A percentile compares a stretch with the other conserved stretches of the same genome.
Evolutionary conservation across 2,797 vertebrate species (phyloP).

Genomic region (Periophthalmus magnuspinnatus): DNA sequence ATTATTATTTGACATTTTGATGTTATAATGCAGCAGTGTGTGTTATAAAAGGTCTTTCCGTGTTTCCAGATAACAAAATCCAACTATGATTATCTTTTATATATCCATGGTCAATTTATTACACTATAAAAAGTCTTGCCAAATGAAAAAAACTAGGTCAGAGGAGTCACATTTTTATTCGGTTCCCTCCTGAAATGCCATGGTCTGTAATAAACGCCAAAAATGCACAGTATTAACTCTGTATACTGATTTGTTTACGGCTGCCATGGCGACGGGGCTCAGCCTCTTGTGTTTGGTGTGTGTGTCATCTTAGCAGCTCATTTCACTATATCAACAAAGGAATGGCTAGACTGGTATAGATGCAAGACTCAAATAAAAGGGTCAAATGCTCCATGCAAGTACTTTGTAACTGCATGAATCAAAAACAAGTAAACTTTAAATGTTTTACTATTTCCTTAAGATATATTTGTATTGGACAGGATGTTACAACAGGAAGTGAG

Average conservation of each 20-base stretch:
- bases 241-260: neutral
- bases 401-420: neutral
- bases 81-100: no score
- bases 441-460: no score
- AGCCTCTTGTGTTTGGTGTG: neutral
- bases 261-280: neutral
- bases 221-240: neutral
- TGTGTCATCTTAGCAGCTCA: constrained; percentile 1
- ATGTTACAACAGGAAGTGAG: neutral
- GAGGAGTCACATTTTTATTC: neutral
- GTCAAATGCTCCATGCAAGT: neutral
- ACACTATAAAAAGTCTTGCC: constrained; percentile 17
- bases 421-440: no score
- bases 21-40: no score
- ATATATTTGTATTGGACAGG: no score
- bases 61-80: no score
- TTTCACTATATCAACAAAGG: neutral
- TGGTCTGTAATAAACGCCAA: neutral
- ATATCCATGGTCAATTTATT: neutral
- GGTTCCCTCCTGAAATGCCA: neutral
- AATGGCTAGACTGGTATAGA: neutral
- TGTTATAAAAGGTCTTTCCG: no score
- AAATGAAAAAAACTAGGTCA: neutral
- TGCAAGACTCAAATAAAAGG: neutral
- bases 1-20: no score